These are phyloP conservation scores for Rhabdornis inornatus DNA, from an alignment of 2,113 vertebrate genomes.

Conservation along the genomic window DNA sequence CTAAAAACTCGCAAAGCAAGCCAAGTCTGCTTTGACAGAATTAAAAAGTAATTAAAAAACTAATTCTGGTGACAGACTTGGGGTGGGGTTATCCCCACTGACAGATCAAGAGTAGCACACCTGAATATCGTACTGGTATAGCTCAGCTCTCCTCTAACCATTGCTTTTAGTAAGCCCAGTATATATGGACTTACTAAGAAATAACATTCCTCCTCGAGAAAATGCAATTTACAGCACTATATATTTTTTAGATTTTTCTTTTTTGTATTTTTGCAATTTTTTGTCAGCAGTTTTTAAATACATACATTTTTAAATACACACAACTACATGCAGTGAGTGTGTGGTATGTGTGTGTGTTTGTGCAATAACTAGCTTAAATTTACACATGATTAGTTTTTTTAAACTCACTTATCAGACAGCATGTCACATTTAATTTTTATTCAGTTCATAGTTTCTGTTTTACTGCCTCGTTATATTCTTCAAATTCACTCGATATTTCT, in stretches of 20 bases:
- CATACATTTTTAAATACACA: neutral
- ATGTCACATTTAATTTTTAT: conserved; percentile 21
- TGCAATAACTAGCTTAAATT: neutral
- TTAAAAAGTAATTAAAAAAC: neutral
- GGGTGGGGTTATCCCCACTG: neutral
- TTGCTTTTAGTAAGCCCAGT: neutral
- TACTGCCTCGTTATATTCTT: conserved; percentile 12
- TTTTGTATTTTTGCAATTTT: neutral
- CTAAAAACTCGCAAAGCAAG: neutral
- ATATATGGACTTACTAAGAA: neutral
- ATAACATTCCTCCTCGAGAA: neutral
- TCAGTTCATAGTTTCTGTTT: conserved; percentile 33
- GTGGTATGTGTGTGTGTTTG: neutral
- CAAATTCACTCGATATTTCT: conserved; percentile 6
- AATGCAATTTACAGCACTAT: neutral
- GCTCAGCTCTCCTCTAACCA: neutral
- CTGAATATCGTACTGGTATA: accelerated
- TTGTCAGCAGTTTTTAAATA: neutral
- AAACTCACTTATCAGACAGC: neutral
- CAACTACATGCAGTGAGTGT: neutral
- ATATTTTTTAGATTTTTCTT: neutral
- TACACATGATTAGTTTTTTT: neutral
- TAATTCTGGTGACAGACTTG: neutral
- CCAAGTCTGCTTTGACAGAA: neutral
- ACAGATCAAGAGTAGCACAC: neutral